Percentiles rank a stretch among this genome's conserved stretches.
These are phyloP conservation scores for Actinia equina DNA, from an alignment of 64 coral and sea anemone genomes.

Conservation along the genomic window DNA sequence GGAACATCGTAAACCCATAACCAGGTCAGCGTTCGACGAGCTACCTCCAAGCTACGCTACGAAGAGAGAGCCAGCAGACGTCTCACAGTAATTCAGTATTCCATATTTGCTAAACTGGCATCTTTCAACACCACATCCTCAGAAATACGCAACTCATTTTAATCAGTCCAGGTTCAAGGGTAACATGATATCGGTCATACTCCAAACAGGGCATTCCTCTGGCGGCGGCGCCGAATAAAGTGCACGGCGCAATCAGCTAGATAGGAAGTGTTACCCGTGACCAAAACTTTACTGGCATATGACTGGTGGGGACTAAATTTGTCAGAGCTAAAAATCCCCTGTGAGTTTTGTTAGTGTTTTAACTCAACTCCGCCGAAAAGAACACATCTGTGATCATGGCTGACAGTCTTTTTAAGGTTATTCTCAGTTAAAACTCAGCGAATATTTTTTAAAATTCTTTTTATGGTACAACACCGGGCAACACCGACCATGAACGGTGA, in stretches of 20 bases:
- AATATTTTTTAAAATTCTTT: neutral
- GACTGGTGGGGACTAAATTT: neutral
- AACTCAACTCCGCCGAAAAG: neutral
- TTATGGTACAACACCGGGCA: neutral
- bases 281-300: neutral
- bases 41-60: neutral
- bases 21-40: neutral
- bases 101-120: neutral
- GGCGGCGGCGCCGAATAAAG: neutral
- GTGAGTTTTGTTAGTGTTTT: neutral
- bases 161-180: neutral
- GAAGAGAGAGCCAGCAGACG: neutral
- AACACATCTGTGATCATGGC: too few species aligned
- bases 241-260: neutral
- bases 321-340: neutral
- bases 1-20: neutral
- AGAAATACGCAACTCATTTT: neutral
- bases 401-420: too few species aligned
- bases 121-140: neutral
- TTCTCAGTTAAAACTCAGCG: neutral
- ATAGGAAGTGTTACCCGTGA: neutral
- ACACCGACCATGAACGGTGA: neutral
- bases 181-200: conserved; percentile 21
- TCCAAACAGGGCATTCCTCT: conserved; percentile 24
- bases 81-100: neutral